A percentile compares a stretch with the other conserved stretches of the same genome.
Evolutionary conservation across 2,113 vertebrate genomes (phyloP).

Genomic region (Ailurus styani): DNA sequence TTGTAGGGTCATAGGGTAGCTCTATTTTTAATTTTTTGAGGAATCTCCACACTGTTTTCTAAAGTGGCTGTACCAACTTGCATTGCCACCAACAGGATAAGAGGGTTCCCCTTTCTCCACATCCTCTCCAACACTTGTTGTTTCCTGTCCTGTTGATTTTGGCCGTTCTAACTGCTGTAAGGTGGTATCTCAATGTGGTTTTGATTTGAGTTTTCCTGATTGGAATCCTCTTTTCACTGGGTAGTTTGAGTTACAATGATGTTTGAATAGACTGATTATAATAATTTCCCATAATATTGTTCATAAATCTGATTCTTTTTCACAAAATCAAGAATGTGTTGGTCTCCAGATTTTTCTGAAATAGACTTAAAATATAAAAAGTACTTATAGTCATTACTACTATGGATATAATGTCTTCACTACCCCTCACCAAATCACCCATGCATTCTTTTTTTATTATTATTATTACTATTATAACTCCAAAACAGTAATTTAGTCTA

Average conservation of each 20-base stretch:
- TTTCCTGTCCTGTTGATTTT: too few species aligned
- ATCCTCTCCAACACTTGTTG: too few species aligned
- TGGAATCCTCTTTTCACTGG: not conserved
- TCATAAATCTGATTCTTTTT: not conserved
- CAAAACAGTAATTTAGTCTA: not conserved
- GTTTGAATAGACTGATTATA: conserved; percentile 30
- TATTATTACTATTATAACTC: not conserved
- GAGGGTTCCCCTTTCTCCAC: too few species aligned
- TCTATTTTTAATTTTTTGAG: too few species aligned
- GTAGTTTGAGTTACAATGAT: conserved; percentile 25
- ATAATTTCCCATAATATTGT: conserved; percentile 11
- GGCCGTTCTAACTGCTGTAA: too few species aligned
- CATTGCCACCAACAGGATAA: too few species aligned
- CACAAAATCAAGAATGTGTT: not conserved
- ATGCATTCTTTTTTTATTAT: not conserved
- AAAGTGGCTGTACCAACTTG: too few species aligned
- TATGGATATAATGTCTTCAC: not conserved
- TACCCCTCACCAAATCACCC: not conserved
- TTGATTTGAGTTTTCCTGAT: too few species aligned
- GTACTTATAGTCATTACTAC: not conserved
- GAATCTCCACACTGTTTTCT: too few species aligned
- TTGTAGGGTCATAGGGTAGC: too few species aligned
- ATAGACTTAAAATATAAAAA: not conserved
- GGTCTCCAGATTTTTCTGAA: not conserved
- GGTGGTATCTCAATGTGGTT: too few species aligned